Evolutionary conservation across 1,140 invertebrate genomes (phyloP), one percentile per base, ranked within the genome.

Genomic region (Schlechtendalia chinensis): DNA sequence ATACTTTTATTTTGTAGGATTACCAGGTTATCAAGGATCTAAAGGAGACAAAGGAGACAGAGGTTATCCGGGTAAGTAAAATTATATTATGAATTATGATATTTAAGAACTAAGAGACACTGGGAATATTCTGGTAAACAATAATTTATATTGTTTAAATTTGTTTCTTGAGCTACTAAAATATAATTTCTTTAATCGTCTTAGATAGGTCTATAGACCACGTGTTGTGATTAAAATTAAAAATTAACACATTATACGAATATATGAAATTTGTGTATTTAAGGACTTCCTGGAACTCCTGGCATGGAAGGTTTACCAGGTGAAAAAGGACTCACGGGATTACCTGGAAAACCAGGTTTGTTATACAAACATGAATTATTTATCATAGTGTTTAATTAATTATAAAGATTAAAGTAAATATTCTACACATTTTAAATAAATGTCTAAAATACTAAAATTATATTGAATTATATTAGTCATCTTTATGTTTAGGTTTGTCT

Each of bases 291-390:
- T 54, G 89, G 89, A 54, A 82, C 86, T 54, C 77, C 81, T 3
- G 90, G 90, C 85, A 5, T 85, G 17, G 91, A 91, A 84, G 93
- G 93, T 59, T 85, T 86, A 56, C 83, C 86, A 72, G 92, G 92
- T 19, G 85, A 86, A 16, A 84, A 82, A 82, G 86, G 85, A 53
- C 85, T 88, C 12, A 86, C 90, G 84, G 92, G 92, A 19, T 83
- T 88, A n/a, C 87, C 89, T 8, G 93, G 93, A 19, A 84, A 88
- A n/a, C 86, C 89, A 84, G 75, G 75, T 79, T 19, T 6, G 39
- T 79, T 39, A 1, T 4, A 54, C 16, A 53, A 72, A 54, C 29
- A 29, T 54, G n/a, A 54, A 54, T 50, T 2, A 39, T 39, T 39
- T 39, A 12, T 8, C 11, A 6, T 50, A 50, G 11, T 50, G 14